A percentile compares a stretch with the other conserved stretches of the same genome.
phyloP scores from a whole-genome alignment of 1,140 invertebrate genomes.

The Leptinotarsa texana region DNA sequence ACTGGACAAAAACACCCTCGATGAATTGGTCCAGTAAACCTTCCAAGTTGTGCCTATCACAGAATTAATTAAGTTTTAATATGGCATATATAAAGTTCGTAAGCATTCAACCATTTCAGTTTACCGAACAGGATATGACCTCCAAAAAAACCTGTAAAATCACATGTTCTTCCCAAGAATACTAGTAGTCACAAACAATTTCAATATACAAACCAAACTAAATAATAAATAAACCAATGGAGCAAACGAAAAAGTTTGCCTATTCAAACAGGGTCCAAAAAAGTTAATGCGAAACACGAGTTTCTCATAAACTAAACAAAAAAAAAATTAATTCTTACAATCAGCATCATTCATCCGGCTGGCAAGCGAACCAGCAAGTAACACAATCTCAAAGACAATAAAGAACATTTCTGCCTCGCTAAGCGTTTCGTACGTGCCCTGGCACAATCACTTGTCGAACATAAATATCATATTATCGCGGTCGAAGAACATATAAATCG shows the following conservation, averaged over 20 bases:
- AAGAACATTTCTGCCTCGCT: background rate
- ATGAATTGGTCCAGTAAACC: too few relatives aligned
- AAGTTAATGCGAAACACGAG: background rate
- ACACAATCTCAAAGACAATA: conserved; percentile 5
- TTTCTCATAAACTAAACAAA: conserved; percentile 1
- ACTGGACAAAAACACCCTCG: too few relatives aligned
- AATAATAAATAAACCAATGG: background rate
- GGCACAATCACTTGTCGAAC: conserved; percentile 5
- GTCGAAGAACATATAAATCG: conserved; percentile 6
- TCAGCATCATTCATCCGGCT: conserved; percentile 7
- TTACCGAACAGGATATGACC: too few relatives aligned
- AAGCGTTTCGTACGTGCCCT: conserved; percentile 1
- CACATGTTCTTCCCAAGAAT: too few relatives aligned
- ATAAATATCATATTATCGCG: conserved; percentile 4
- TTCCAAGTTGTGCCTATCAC: too few relatives aligned
- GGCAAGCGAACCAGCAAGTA: background rate
- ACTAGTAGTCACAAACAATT: too few relatives aligned
- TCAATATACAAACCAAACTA: too few relatives aligned
- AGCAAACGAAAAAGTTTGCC: background rate
- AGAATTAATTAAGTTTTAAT: too few relatives aligned
- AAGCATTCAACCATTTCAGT: too few relatives aligned
- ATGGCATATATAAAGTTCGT: too few relatives aligned
- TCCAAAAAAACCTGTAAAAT: too few relatives aligned
- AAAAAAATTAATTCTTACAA: background rate
- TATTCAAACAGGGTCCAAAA: too few relatives aligned